These are phyloP conservation scores for Equus przewalskii DNA, from an alignment of 2,113 vertebrate species.

Conservation along the genomic window DNA sequence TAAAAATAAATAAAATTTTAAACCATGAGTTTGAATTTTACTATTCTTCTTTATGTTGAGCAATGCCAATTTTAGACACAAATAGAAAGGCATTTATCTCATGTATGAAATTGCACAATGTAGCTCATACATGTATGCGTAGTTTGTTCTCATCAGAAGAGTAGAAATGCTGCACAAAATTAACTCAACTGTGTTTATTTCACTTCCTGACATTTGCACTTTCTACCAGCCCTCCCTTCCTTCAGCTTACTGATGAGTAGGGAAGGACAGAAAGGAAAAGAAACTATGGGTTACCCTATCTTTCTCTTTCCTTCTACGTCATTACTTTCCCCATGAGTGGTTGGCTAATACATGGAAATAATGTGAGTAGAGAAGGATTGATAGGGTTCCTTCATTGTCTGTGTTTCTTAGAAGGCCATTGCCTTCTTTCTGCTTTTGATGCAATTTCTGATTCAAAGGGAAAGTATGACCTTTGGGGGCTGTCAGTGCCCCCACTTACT, in stretches of 20 bases:
- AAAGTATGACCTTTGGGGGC: no score
- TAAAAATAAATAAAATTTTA: neutral
- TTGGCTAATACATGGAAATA: no score
- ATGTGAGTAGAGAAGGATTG: neutral
- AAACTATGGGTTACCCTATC: no score
- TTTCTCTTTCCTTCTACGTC: neutral
- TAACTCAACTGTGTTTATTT: no score
- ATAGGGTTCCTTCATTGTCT: neutral
- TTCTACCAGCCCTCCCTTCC: neutral
- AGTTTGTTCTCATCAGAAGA: neutral
- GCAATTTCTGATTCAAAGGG: no score
- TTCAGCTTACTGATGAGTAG: no score
- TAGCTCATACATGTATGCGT: accelerated
- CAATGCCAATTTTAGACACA: neutral
- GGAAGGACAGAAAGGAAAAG: neutral
- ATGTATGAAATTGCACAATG: no score
- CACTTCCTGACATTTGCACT: no score
- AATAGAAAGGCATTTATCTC: neutral
- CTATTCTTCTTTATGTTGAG: neutral
- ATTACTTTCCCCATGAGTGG: neutral
- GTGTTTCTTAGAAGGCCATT: no score
- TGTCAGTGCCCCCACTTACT: no score
- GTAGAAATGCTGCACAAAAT: neutral
- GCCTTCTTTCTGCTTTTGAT: no score
- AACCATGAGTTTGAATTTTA: neutral